Percentiles rank a stretch among this genome's conserved stretches.
Conservation (phyloP, 2,797 vertebrate genomes). For the Sarcophilus harrisii region DNA sequence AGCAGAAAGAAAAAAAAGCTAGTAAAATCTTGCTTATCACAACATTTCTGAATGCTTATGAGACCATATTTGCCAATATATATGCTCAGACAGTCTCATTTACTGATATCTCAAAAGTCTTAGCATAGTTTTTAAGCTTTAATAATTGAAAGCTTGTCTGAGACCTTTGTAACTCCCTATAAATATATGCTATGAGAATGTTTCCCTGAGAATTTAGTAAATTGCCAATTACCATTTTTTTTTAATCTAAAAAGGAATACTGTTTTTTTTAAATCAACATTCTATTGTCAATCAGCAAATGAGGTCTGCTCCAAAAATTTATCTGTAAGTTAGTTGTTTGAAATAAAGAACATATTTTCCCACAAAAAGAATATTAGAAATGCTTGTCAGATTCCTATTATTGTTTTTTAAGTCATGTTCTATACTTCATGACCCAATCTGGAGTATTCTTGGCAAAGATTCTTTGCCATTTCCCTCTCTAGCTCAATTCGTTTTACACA, state of each 20-base stretch:
- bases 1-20: not conserved
- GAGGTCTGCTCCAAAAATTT: not conserved
- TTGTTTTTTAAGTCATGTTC: not conserved
- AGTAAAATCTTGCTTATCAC: not conserved
- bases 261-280: conserved; percentile 4
- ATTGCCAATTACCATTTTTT: not conserved
- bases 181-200: not conserved
- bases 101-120: not conserved
- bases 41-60: not conserved
- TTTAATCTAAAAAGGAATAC: conserved; percentile 7
- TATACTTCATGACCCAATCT: not conserved
- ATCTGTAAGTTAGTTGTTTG: not conserved
- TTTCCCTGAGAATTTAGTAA: conserved; percentile 25
- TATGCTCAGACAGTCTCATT: not conserved
- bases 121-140: not conserved
- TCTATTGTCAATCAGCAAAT: not conserved
- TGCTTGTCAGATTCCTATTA: no score
- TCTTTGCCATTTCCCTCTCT: not conserved
- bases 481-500: not conserved
- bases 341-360: not conserved
- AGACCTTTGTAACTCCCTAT: not conserved
- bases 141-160: not conserved
- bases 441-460: not conserved
- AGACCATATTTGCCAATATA: not conserved
- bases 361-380: not conserved